Evolutionary conservation across 2,888 invertebrate species (phyloP).

Genomic region (Melikaiella ostensackeni): DNA sequence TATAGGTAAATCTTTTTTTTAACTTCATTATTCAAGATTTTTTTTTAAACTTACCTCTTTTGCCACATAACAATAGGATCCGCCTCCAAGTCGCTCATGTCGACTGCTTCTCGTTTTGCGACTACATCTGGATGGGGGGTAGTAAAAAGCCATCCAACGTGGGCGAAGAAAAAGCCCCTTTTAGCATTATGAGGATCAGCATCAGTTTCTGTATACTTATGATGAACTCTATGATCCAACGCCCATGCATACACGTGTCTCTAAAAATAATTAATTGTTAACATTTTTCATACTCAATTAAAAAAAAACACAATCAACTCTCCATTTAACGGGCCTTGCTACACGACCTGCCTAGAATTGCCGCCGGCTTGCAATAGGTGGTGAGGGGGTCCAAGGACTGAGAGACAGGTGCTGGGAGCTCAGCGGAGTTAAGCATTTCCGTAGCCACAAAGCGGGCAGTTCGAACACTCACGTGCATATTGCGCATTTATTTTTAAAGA

Average conservation of each 20-base stretch:
- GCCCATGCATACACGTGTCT: conserved; percentile 92
- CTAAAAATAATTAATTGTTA: conserved; percentile 74
- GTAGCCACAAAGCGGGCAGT: too few species aligned
- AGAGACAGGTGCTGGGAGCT: too few species aligned
- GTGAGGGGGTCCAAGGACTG: too few species aligned
- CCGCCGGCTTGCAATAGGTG: too few species aligned
- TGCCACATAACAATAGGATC: conserved; percentile 89
- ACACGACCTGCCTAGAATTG: too few species aligned
- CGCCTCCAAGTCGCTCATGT: conserved; percentile 84
- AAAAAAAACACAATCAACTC: too few species aligned
- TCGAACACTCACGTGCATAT: too few species aligned
- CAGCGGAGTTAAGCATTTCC: too few species aligned
- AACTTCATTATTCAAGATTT: too few species aligned
- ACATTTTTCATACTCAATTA: not conserved
- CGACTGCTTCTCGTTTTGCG: conserved; percentile 83
- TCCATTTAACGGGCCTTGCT: too few species aligned
- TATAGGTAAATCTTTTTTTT: too few species aligned
- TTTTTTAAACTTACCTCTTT: conserved; percentile 78
- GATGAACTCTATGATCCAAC: conserved; percentile 91
- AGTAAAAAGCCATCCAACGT: conserved; percentile 93
- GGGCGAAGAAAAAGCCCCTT: conserved; percentile 93
- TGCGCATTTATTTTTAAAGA: too few species aligned
- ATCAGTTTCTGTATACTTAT: conserved; percentile 92
- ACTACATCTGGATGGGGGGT: conserved; percentile 90
- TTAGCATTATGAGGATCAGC: conserved; percentile 91